Evolutionary conservation across 2,113 vertebrate species (phyloP).

Genomic region (Trogon surrucura): DNA sequence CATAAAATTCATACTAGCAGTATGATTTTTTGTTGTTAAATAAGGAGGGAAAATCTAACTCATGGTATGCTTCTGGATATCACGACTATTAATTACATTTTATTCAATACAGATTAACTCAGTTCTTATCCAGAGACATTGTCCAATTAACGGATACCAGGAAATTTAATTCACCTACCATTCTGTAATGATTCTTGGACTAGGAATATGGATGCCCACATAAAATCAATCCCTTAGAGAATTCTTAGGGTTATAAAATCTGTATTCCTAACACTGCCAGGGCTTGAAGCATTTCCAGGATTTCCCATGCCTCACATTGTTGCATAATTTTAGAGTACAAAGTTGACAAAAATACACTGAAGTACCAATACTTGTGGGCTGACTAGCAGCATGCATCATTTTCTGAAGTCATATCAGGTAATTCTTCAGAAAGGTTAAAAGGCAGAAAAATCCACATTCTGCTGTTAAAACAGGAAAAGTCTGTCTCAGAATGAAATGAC

Average conservation of each 20-base stretch:
- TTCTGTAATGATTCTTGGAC: background rate
- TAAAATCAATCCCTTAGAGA: background rate
- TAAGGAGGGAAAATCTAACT: background rate
- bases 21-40: background rate
- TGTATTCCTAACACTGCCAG: background rate
- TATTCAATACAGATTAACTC: background rate
- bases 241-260: background rate
- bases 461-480: constrained; percentile 45
- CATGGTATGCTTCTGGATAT: background rate
- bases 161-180: background rate
- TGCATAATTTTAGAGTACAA: background rate
- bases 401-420: constrained; percentile 36
- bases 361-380: constrained; percentile 30
- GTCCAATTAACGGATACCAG: background rate
- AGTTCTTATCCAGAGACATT: background rate
- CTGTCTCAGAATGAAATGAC: constrained; percentile 30
- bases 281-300: background rate
- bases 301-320: background rate
- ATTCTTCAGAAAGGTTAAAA: constrained; percentile 46
- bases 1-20: background rate
- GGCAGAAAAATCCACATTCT: constrained; percentile 48
- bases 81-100: background rate
- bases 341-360: background rate
- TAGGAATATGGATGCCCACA: background rate
- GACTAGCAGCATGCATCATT: constrained; percentile 10